A percentile compares a stretch with the other conserved stretches of the same genome.
Evolutionary conservation across 2,797 vertebrate genomes (phyloP).

Genomic region (Cuniculus paca): DNA sequence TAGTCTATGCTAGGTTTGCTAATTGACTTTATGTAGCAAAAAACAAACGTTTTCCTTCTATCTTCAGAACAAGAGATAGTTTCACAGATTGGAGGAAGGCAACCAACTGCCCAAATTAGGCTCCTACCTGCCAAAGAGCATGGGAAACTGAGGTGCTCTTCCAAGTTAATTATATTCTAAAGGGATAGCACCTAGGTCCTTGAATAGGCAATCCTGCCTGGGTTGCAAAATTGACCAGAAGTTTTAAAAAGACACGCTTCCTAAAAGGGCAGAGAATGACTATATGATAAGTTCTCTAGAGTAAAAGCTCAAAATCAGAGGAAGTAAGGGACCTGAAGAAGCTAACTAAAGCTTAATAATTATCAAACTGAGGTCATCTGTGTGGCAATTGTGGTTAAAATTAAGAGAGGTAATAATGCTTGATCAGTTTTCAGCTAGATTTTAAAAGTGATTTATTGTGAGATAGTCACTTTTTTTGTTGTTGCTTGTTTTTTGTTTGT

Average conservation of each 20-base stretch:
- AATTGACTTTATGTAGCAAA: not conserved
- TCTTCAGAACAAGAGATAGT: not conserved
- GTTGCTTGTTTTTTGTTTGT: not conserved
- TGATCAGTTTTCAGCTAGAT: not conserved
- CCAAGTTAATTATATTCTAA: not conserved
- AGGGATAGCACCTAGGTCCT: not conserved
- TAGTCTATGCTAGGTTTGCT: not conserved
- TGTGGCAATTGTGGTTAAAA: not conserved
- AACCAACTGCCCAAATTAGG: not conserved
- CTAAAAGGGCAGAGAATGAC: not conserved
- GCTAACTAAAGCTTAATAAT: not conserved
- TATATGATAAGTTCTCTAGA: not conserved
- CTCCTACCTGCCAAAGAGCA: not conserved
- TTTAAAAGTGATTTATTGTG: not conserved
- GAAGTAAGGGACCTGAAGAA: not conserved
- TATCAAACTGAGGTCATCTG: not conserved
- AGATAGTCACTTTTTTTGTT: not conserved
- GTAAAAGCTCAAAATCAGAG: not conserved
- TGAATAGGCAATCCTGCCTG: not conserved
- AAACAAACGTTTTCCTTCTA: not conserved
- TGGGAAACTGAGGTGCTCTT: not conserved
- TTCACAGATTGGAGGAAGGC: not conserved
- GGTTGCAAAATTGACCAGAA: not conserved
- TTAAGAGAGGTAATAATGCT: not conserved
- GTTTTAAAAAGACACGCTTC: not conserved